Evolutionary conservation across 2,888 invertebrate species (phyloP), one percentile per base, ranked within the genome.

Genomic region (Chloroclystis v-ata): DNA sequence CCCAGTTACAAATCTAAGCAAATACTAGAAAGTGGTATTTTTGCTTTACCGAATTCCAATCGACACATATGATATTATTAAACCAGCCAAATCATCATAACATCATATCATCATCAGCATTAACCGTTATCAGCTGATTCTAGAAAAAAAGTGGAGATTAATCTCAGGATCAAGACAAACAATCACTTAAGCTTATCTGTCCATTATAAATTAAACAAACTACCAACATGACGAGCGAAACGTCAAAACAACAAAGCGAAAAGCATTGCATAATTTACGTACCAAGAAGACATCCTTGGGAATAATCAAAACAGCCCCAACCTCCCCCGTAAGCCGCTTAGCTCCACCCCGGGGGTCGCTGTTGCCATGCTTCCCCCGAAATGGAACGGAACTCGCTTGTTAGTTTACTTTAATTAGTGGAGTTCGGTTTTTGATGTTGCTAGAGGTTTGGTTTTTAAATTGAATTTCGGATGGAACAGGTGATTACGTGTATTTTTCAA

Each of bases 301-400:
- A 85, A 85, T 86, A 84, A 86, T 86, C 83, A 86, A 84, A 86
- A 84, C 85, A 85, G 74, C 75, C 80, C 77, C 64, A 53, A 41
- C 43, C 78, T 74, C 78, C 81, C 75, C 56, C 52, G 47, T 82
- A 84, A 85, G 83, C 84, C 69, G 82, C 82, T 84, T 85, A 83
- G 45, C 59, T 69, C 20, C 61, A 50, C 49, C 20, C 61, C 30
- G 43, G 67, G 69, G 68, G 56, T 62, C 35, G 20, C 66, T 68
- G 64, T 70, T 77, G 68, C 71, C 73, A 72, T 55, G 71, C 63
- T 70, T 72, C 72, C 75, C 78, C 68, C 58, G 71, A 49, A 78
- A 72, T 69, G 69, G 72, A 74, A 32, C 75, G 77, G 74, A 77
- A 80, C 73, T 77, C 69, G 66, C 65, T 80, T 83, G 85, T 83